These are phyloP conservation scores for Troides helena DNA, from an alignment of 2,888 invertebrate species.

Conservation along the genomic window DNA sequence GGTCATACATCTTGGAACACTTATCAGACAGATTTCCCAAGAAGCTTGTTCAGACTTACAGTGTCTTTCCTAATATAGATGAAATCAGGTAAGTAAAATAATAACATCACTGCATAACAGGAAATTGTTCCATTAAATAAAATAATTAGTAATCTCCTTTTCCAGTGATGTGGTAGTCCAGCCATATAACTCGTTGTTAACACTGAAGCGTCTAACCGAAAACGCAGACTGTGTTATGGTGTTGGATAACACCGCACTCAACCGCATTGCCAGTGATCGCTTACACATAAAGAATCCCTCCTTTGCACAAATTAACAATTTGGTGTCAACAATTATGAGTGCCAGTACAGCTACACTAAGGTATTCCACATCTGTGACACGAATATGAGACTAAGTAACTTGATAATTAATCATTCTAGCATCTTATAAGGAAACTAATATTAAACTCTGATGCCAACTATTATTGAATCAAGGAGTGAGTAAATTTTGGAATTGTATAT, in stretches of 20 bases:
- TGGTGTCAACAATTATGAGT: conserved; percentile 99
- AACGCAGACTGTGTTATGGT: conserved; percentile 98
- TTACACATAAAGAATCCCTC: conserved; percentile 97
- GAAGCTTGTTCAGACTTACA: conserved; percentile 98
- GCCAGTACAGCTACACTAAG: conserved; percentile 97
- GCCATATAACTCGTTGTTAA: conserved; percentile 97
- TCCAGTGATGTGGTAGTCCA: conserved; percentile 96
- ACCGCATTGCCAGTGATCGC: conserved; percentile 94
- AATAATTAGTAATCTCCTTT: too few species aligned
- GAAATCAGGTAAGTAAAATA: conserved; percentile 85
- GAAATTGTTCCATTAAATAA: too few species aligned
- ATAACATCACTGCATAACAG: background rate
- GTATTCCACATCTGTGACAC: conserved; percentile 48
- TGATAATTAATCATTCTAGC: too few species aligned
- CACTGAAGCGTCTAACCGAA: conserved; percentile 95
- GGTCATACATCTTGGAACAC: conserved; percentile 95
- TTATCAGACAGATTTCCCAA: conserved; percentile 97
- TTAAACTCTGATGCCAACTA: too few species aligned
- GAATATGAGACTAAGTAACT: too few species aligned
- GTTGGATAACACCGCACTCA: conserved; percentile 97
- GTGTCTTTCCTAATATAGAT: conserved; percentile 98
- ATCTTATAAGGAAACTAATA: too few species aligned
- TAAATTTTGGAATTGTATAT: too few species aligned
- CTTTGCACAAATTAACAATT: conserved; percentile 97
- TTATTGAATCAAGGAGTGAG: too few species aligned